phyloP scores from a whole-genome alignment of 2,797 vertebrate genomes.

The Rallus crepitans region DNA sequence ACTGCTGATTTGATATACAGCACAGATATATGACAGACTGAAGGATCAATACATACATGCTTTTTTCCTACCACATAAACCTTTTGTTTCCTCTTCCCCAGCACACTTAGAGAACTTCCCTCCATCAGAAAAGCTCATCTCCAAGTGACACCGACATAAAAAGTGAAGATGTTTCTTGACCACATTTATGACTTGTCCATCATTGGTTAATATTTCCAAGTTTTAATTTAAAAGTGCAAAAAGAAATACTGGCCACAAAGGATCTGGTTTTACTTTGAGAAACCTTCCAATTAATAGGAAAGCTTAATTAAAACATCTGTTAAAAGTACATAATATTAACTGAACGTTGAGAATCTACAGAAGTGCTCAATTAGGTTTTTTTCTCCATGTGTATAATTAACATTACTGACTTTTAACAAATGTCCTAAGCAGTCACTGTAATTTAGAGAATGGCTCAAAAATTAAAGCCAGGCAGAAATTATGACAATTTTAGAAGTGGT shows the following conservation, averaged over 20 bases:
- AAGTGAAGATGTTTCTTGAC: constrained; percentile 1
- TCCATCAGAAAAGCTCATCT: neutral
- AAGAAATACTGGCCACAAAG: constrained; percentile 65
- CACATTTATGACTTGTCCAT: neutral
- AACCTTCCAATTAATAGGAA: constrained; percentile 71
- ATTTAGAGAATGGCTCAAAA: constrained; percentile 39
- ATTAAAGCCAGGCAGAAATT: neutral
- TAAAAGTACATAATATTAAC: constrained; percentile 76
- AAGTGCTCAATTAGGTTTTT: constrained; percentile 62
- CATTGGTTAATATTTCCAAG: constrained; percentile 46
- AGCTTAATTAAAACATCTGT: constrained; percentile 77
- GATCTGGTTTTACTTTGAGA: constrained; percentile 61
- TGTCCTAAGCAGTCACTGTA: neutral
- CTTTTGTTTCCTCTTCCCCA: neutral
- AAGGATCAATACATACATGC: constrained; percentile 10
- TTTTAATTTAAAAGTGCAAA: constrained; percentile 67
- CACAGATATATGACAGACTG: neutral
- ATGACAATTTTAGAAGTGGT: neutral
- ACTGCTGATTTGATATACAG: constrained; percentile 3
- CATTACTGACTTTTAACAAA: constrained; percentile 67
- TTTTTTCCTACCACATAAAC: neutral
- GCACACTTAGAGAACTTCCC: neutral
- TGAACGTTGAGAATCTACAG: constrained; percentile 63
- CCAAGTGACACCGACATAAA: neutral
- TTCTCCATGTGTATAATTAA: constrained; percentile 64